These are phyloP conservation scores for Galemys pyrenaicus DNA, from an alignment of 2,113 vertebrate species.

Conservation along the genomic window DNA sequence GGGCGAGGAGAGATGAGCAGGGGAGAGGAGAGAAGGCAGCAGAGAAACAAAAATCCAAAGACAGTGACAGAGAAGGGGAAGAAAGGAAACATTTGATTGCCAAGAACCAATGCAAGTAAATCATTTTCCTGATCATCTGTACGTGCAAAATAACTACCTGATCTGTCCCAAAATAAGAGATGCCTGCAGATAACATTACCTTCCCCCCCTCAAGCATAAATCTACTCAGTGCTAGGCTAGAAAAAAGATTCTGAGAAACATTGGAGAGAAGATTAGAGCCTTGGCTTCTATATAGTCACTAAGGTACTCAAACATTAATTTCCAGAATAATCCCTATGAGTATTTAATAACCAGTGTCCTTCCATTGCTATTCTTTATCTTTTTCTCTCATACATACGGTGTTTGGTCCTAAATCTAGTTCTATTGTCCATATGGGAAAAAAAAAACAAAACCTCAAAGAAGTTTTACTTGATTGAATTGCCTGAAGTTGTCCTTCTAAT, in stretches of 20 bases:
- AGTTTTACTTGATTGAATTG: background rate
- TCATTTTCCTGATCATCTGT: background rate
- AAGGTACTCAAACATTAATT: background rate
- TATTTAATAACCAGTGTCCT: background rate
- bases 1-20: accelerated
- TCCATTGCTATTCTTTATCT: background rate
- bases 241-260: background rate
- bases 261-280: background rate
- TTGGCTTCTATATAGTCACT: background rate
- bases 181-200: background rate
- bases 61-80: background rate
- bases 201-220: background rate
- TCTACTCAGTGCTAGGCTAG: background rate
- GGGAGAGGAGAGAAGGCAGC: no score
- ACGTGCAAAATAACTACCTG: background rate
- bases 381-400: background rate
- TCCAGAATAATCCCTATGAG: background rate
- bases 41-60: no score
- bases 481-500: background rate
- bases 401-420: background rate
- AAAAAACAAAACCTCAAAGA: background rate
- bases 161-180: background rate
- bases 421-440: background rate
- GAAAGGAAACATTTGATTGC: background rate
- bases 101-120: background rate